A percentile compares a stretch with the other conserved stretches of the same genome.
phyloP scores from a whole-genome alignment of 2,797 vertebrate genomes.

The Danio choprae region DNA sequence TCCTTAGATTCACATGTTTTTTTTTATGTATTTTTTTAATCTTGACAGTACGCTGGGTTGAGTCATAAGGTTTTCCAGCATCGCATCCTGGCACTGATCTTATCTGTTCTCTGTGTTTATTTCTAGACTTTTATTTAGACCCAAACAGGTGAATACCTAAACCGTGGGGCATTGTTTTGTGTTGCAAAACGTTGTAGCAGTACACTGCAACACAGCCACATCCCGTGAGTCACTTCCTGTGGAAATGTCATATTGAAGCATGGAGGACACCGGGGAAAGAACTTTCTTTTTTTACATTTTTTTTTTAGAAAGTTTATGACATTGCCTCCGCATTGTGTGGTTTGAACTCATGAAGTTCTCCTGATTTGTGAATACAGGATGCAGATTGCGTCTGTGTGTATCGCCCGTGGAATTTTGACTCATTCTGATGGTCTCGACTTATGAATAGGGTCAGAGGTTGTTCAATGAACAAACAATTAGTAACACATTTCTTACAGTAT shows the following conservation, averaged over 20 bases:
- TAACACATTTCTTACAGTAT: too few relatives aligned
- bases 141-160: slow-evolving; percentile 49
- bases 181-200: slow-evolving; percentile 56
- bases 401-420: slow-evolving; percentile 14
- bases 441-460: background rate
- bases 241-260: slow-evolving; percentile 67
- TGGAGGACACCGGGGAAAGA: slow-evolving; percentile 61
- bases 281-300: slow-evolving; percentile 42
- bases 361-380: slow-evolving; percentile 14
- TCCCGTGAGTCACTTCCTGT: slow-evolving; percentile 72
- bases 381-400: slow-evolving; percentile 28
- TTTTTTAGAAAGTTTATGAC: slow-evolving; percentile 54
- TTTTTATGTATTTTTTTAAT: background rate
- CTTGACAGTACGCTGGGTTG: slow-evolving; percentile 1
- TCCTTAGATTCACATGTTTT: background rate
- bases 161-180: slow-evolving; percentile 41
- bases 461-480: too few relatives aligned
- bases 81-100: background rate
- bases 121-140: slow-evolving; percentile 46
- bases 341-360: slow-evolving; percentile 17
- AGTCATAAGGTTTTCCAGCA: slow-evolving; percentile 26
- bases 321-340: slow-evolving; percentile 37
- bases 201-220: slow-evolving; percentile 63
- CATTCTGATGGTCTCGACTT: slow-evolving; percentile 16
- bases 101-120: slow-evolving; percentile 20